Evolutionary conservation across 1,140 invertebrate species (phyloP), one percentile per base, ranked within the genome.

Genomic region (Cherax quadricarinatus): DNA sequence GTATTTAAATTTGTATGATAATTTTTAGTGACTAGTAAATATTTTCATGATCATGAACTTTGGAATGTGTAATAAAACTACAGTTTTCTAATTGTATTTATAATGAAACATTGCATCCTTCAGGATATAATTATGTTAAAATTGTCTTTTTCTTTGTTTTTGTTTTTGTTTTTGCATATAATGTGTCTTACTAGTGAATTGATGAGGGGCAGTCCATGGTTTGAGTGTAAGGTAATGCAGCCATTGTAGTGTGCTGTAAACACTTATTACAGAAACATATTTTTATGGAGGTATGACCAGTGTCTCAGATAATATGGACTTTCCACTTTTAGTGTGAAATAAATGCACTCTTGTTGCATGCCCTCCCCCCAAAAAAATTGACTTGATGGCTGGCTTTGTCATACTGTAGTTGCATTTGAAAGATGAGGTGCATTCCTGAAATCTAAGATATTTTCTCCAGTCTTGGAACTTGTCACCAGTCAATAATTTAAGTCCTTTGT

Each of bases 321-420:
- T 85, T 57, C 83, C 62, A 70, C 83, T 24, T 85, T 85, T 66
- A 85, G 70, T 85, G 30, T 70, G 48, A 62, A 62, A 82, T 48
- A 89, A 53, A 85, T 85, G 88, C 81, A 90, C 66, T 90, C 75
- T 84, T 81, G 82, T 90, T 90, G 80, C 88, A 90, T 85, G 82
- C 82, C 12, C 14, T 41, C 30, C 30, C 30, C 30, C 30, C 30
- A 78, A 90, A 90, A 90, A 60, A 81, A 78, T 53, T 90, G 80
- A 85, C 81, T 81, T 49, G 66, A 81, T 84, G 70, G 88, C 82
- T 84, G 88, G 81, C 88, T 90, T 90, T 90, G 66, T 90, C 73
- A 83, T 90, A 41, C 30, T 41, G 30, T 41, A 90, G 62, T 90
- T 85, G 88, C 81, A 78, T 90, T 84, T 90, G 81, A 66, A 85